Base-by-base conservation (phyloP, 2,113 vertebrate genomes). In the Etheostoma spectabile region DNA sequence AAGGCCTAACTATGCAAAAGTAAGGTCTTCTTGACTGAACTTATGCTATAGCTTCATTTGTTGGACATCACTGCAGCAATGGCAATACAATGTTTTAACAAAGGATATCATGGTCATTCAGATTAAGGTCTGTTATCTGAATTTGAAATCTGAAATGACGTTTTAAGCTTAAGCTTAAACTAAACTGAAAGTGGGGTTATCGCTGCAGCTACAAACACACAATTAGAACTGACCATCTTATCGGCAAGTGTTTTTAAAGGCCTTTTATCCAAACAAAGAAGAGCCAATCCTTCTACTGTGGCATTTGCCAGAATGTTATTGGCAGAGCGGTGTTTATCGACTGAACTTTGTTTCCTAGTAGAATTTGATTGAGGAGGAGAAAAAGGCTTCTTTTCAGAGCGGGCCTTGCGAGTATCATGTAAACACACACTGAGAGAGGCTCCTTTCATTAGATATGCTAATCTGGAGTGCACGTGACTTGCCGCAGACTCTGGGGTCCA, bases 381-480 rank as follows among this genome's bases (percentile, higher is more conserved):
- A 86, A 93, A 92, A 89, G 83, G 78, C 55, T 70, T 82, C 91
- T 87, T 93, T 92, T 92, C 63, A 85, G 74, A 78, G 79, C 30
- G 19, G 77, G 59, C 70, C 78, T 90, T 82, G 86, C 59, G 61
- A 84, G 76, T 87, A 80, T 75, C 79, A 48, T 87, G 88, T 91
- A 91, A 94, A 92, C 89, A 88, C 86, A 89, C 86, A 75, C 80
- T 84, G 86, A 92, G 91, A 93, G 91, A 93, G 93, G 88, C 86
- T 87, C 86, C 88, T 92, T 94, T 94, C 93, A 94, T 94, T 89
- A 85, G 88, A 85, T 93, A 93, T 94, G 93, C 92, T 91, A 94
- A 94, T 93, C 89, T 83, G 78, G 66, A 53, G 55, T 35, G 30
- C 92, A 93, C 80, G 85, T 94, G 93, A 93, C 82, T 72, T 18